Evolutionary conservation across 2,888 invertebrate species (phyloP), one percentile per base, ranked within the genome.

Genomic region (Hypsopygia costalis): DNA sequence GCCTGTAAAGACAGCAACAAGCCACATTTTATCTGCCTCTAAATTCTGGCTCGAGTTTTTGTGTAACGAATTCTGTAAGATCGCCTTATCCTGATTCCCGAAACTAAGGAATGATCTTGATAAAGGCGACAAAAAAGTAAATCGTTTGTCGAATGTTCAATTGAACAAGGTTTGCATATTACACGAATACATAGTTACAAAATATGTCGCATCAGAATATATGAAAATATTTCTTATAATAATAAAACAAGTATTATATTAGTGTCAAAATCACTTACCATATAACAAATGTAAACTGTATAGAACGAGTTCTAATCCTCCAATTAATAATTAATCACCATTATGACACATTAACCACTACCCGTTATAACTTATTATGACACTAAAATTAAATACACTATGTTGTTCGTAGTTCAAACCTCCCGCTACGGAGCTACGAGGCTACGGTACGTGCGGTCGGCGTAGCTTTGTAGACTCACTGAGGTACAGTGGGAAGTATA

Each of bases 381-480:
- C 68, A 67, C 69, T 52, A 58, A 59, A 65, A 63, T 59, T 47
- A 44, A 37, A 46, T 63, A 69, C 72, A 65, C 59, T 63, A 58
- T 71, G 60, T 40, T 29, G 55, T 59, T 62, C 68, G 71, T 72
- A 71, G 70, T 43, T 58, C 56, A 56, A 65, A 67, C 66, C 71
- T 62, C 41, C 49, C 51, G 72, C 79, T 81, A 76, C 80, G 68
- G 41, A 55, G 60, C 51, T 59, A 62, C 59, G 62, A 60, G 6
- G 11, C 27, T 27, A 22, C 35, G 52, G 64, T 63, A 74, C 87
- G 86, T 77, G 78, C 80, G 67, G 49, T 52, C 45, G 55, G 55
- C 77, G 81, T 78, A 81, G 79, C 69, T 44, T 58, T 65, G 63
- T 69, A 66, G 71, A 62, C 67, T 74, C 69, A 86, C 87, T 87